Evolutionary conservation across 1,140 invertebrate species (phyloP), one percentile per base, ranked within the genome.

Genomic region (Pristionchus pacificus): DNA sequence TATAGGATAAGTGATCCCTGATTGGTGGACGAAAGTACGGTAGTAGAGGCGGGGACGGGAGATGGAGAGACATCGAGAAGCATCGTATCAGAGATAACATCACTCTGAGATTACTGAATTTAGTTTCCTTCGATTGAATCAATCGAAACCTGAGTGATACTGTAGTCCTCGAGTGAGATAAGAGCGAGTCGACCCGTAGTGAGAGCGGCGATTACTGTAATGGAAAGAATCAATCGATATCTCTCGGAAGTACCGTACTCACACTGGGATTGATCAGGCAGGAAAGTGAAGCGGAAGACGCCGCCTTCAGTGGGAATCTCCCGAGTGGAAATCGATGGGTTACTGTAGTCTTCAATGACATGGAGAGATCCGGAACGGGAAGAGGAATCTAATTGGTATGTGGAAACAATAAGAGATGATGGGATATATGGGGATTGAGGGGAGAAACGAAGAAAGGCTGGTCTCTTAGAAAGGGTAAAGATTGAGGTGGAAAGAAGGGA

Each of bases 381-480:
- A 24, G 28, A 24, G 10, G 10, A 2, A 0, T 73, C 71, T 13
- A 73, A 58, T 62, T 73, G 71, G 38, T 73, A 73, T 28, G 71
- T 73, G 25, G 71, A 73, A 10, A 60, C 70, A 55, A 73, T 58
- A 33, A 71, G 68, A 33, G 32, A 25, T 13, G n/a, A n/a, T n/a
- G n/a, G n/a, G n/a, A n/a, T n/a, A n/a, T n/a, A n/a, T n/a, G 71
- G 25, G 63, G 57, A 66, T 1, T 10, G 25, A 29, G 33, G 62
- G 74, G 19, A 49, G 65, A 49, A 49, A 49, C 61, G n/a, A 65
- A 49, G 59, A 74, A 73, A 73, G 1, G 71, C 71, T 19, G 71
- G 71, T 30, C 71, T 70, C 29, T 75, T 71, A 15, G 32, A n/a
- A 32, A 65, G 29, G 27, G 33, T 19, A 6, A n/a, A 19, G 14